Evolutionary conservation across 2,888 invertebrate species (phyloP), one percentile per base, ranked within the genome.

Genomic region (Sepiola atlantica): DNA sequence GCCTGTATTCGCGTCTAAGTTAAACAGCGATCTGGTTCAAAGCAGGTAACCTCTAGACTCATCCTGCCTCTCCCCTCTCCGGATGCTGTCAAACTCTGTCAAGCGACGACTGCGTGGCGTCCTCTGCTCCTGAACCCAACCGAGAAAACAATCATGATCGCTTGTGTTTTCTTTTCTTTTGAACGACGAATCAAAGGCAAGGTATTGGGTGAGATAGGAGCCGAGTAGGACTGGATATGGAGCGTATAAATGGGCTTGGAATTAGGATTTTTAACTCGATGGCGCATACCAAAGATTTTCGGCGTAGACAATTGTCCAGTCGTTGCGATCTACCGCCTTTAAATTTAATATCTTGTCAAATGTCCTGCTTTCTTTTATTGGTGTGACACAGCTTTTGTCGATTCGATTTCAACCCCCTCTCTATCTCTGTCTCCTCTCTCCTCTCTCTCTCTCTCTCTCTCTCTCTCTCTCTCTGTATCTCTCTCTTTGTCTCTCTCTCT

Each of bases 211-310:
- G 77, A 14, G 77, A 2, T 18, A 32, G 77, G 77, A n/a, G n/a
- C 14, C 3, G n/a, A n/a, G n/a, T 12, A n/a, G 14, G 12, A 77
- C n/a, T 77, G 77, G 77, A n/a, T 77, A 77, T 77, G 77, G n/a
- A 77, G n/a, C 77, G n/a, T n/a, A 77, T 77, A 77, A 77, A 77
- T 14, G 32, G 18, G 77, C 77, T n/a, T 77, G 77, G 32, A 77
- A 77, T 77, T 77, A 77, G 77, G n/a, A 77, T 77, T 77, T n/a
- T 77, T n/a, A 77, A 16, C 77, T n/a, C 77, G 12, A 77, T 77
- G n/a, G n/a, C 77, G 77, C 77, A 77, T 77, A 77, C 77, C 77
- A 77, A 77, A 77, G 77, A 77, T 77, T 77, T 21, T 77, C 77
- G n/a, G n/a, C 32, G 32, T 45, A n/a, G 77, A 77, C 77, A 77